Conservation (phyloP, 92 coral and sea anemone genomes). For the Metridium senile region DNA sequence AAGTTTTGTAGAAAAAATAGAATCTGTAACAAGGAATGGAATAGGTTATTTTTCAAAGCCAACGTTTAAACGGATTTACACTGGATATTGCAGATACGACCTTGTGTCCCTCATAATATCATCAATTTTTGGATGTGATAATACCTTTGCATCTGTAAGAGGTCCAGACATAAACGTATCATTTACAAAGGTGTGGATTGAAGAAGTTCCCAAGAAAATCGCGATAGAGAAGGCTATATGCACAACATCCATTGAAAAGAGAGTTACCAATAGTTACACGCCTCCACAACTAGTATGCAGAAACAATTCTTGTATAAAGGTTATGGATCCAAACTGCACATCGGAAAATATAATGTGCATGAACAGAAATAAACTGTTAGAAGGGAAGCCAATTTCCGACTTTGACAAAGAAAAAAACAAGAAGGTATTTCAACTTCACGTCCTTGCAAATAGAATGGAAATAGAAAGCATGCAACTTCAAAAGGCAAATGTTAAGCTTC, state of each 20-base stretch:
- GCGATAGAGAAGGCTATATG: not conserved
- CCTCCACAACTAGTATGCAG: slow-evolving; percentile 18
- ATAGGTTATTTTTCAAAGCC: not conserved
- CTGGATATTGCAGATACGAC: slow-evolving; percentile 7
- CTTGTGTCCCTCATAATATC: not conserved
- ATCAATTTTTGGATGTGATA: slow-evolving; percentile 7
- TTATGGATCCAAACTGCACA: slow-evolving; percentile 21
- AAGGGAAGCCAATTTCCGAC: not conserved
- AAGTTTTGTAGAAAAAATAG: not conserved
- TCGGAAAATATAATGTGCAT: slow-evolving; percentile 11
- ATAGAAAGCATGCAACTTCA: not conserved
- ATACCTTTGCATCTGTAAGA: not conserved
- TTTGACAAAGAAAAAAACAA: not conserved
- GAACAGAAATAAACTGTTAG: not conserved
- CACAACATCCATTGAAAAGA: not conserved
- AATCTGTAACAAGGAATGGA: not conserved
- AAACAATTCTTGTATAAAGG: slow-evolving; percentile 12
- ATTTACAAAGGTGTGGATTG: not conserved
- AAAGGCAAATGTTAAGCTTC: not conserved
- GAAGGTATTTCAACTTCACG: not conserved
- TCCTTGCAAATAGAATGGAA: slow-evolving; percentile 17
- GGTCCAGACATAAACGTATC: not conserved
- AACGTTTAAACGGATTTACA: not conserved
- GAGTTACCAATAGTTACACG: slow-evolving; percentile 11
- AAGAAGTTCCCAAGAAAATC: not conserved